phyloP scores from a whole-genome alignment of 2,888 invertebrate genomes.

The Anoplius nigerrimus region DNA sequence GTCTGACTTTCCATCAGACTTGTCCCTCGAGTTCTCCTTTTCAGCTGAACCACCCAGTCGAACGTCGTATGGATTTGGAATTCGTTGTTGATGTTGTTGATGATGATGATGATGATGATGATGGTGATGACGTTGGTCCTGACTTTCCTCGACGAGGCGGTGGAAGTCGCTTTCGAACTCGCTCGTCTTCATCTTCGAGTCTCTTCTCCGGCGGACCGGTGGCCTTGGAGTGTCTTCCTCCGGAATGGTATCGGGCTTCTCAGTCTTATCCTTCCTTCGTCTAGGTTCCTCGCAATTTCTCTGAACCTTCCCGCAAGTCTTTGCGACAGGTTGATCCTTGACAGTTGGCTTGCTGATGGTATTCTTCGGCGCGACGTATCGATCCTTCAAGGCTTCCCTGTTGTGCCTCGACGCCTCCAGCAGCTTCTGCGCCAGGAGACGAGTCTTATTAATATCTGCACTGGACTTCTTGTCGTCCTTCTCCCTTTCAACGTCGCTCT shows the following conservation, averaged over 20 bases:
- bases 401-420: slow-evolving; percentile 57
- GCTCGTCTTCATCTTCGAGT: slow-evolving; percentile 29
- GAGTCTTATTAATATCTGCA: slow-evolving; percentile 53
- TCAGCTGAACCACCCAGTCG: slow-evolving; percentile 3
- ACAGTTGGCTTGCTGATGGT: slow-evolving; percentile 16
- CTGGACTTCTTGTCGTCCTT: slow-evolving; percentile 47
- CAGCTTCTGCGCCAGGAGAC: slow-evolving; percentile 60
- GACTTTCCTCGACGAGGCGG: neutral
- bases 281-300: slow-evolving; percentile 19
- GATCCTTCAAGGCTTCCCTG: slow-evolving; percentile 50
- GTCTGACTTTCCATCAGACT: neutral
- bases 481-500: slow-evolving; percentile 25
- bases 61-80: neutral
- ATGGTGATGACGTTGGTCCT: too few relatives aligned
- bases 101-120: too few relatives aligned
- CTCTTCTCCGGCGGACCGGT: slow-evolving; percentile 48
- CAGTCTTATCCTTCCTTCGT: slow-evolving; percentile 27
- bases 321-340: slow-evolving; percentile 35
- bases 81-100: too few relatives aligned
- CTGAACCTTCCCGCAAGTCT: slow-evolving; percentile 19
- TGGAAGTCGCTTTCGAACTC: neutral
- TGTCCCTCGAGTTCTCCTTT: slow-evolving; percentile 24
- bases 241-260: slow-evolving; percentile 8
- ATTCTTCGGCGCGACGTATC: slow-evolving; percentile 42
- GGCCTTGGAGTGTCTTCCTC: slow-evolving; percentile 49